Evolutionary conservation across 2,797 vertebrate species (phyloP).

Genomic region (Catamblyrhynchus diadema): DNA sequence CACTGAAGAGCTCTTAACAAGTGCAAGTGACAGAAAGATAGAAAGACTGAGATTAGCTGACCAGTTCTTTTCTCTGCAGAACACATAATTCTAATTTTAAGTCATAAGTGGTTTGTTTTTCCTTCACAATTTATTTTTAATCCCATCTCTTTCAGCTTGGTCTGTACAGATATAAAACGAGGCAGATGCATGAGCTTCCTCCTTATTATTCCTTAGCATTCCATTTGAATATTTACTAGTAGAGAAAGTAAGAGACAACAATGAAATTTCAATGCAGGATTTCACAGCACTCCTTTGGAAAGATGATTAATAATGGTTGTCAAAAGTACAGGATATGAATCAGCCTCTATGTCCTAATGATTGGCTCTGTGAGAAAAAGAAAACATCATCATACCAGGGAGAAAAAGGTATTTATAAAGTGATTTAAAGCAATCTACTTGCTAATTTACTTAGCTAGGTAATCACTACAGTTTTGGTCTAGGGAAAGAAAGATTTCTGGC

Average conservation of each 20-base stretch:
- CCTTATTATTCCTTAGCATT: not conserved
- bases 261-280: not conserved
- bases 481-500: not conserved
- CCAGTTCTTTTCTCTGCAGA: constrained; percentile 23
- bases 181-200: not conserved
- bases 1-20: not conserved
- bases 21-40: constrained; percentile 16
- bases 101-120: constrained; percentile 51
- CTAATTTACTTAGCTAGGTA: not conserved
- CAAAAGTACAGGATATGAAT: constrained; percentile 62
- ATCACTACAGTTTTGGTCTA: not conserved
- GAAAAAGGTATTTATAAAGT: not conserved
- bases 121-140: constrained; percentile 64
- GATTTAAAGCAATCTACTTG: constrained; percentile 29
- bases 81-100: constrained; percentile 43
- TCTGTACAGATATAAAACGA: constrained; percentile 23
- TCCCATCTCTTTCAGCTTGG: constrained; percentile 13
- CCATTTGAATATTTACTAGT: not conserved
- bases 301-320: constrained; percentile 60
- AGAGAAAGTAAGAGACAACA: not conserved
- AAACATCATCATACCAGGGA: not conserved
- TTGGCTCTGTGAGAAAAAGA: constrained; percentile 9
- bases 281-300: constrained; percentile 23
- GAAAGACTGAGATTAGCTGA: constrained; percentile 34
- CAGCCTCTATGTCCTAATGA: constrained; percentile 12